phyloP scores from a whole-genome alignment of 1,140 invertebrate genomes.

The Stegodyphus mimosarum region DNA sequence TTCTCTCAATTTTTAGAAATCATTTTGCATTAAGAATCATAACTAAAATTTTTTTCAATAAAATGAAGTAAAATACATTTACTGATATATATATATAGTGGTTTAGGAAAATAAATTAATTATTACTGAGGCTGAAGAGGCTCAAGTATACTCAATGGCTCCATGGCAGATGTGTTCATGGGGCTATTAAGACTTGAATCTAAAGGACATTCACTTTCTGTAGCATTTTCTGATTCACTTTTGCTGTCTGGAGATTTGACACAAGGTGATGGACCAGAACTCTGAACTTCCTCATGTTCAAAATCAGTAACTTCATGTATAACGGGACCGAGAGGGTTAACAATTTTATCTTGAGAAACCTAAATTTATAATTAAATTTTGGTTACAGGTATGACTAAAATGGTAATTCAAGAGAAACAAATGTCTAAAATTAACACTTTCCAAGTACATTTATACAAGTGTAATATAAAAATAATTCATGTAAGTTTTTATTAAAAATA shows the following conservation, averaged over 20 bases:
- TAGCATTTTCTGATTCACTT: not conserved
- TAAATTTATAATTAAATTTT: constrained; percentile 68
- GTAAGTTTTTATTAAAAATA: too few relatives aligned
- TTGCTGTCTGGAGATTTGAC: constrained; percentile 1
- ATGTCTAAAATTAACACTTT: too few relatives aligned
- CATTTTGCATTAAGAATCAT: too few relatives aligned
- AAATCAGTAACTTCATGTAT: constrained; percentile 73
- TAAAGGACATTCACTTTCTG: not conserved
- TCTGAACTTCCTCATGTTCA: constrained; percentile 18
- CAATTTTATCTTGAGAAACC: constrained; percentile 25
- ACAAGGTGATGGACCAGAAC: not conserved
- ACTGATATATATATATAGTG: too few relatives aligned
- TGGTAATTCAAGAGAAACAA: too few relatives aligned
- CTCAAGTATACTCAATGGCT: constrained; percentile 27
- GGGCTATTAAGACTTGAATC: constrained; percentile 6
- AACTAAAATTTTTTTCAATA: too few relatives aligned
- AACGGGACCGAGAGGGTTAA: constrained; percentile 70
- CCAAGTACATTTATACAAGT: too few relatives aligned
- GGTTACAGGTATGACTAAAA: too few relatives aligned
- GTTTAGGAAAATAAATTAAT: not conserved
- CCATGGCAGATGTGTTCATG: not conserved
- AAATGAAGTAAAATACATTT: too few relatives aligned
- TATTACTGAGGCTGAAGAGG: constrained; percentile 21
- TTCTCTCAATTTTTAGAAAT: too few relatives aligned
- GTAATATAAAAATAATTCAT: too few relatives aligned